Conservation (phyloP, 2,888 invertebrate species). For the Apotomis betuletana region DNA sequence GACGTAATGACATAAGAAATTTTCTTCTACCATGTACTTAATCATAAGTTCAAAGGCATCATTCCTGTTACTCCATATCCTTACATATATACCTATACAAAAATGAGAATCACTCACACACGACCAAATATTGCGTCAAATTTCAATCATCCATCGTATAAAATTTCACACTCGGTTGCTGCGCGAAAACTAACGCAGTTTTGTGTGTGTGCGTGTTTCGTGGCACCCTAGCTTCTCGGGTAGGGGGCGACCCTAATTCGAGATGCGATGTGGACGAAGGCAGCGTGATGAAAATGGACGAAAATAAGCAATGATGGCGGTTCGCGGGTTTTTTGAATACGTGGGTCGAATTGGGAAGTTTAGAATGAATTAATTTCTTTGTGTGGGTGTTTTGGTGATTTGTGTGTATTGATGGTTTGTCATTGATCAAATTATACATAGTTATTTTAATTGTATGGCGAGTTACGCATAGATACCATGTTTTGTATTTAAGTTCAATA, state of each 20-base stretch:
- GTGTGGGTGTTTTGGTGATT: too few species aligned
- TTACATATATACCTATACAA: neutral
- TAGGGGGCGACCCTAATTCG: constrained; percentile 35
- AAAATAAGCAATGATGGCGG: constrained; percentile 38
- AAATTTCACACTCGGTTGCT: constrained; percentile 33
- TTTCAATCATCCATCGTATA: constrained; percentile 16
- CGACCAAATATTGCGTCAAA: neutral
- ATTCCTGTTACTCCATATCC: too few species aligned
- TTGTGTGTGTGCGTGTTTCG: constrained; percentile 9
- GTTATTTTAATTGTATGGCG: too few species aligned
- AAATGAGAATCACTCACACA: neutral
- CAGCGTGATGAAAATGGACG: constrained; percentile 33
- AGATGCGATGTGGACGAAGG: constrained; percentile 27
- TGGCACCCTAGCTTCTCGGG: constrained; percentile 25
- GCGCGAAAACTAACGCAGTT: constrained; percentile 18
- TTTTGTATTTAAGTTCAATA: too few species aligned
- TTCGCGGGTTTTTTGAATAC: constrained; percentile 23
- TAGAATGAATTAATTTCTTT: neutral
- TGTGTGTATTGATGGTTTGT: too few species aligned
- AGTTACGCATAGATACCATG: too few species aligned
- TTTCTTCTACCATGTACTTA: too few species aligned
- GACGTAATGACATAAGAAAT: too few species aligned
- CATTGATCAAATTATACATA: too few species aligned
- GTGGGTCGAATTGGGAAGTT: constrained; percentile 20
- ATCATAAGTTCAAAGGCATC: too few species aligned